Evolutionary conservation across 1,140 invertebrate genomes (phyloP), one percentile per base, ranked within the genome.

Genomic region (Drosophila santomea): DNA sequence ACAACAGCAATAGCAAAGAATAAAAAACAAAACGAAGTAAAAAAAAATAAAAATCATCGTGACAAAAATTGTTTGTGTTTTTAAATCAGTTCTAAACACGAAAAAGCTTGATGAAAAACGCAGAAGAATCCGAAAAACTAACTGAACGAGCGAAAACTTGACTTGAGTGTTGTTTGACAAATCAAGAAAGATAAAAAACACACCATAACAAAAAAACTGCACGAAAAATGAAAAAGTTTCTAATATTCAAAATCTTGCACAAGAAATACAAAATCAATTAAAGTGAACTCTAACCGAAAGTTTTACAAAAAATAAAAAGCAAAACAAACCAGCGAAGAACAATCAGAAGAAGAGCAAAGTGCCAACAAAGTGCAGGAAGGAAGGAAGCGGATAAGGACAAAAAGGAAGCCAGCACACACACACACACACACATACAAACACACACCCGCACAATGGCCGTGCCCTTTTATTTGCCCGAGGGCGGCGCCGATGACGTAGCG

Each of bases 391-490:
- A 78, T 62, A 52, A 74, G 48, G 48, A 51, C 48, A 51, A 36
- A 60, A 36, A 60, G 68, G 48, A 78, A 60, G 38, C 47, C 39
- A 59, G 35, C 35, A 44, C 41, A 38, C 66, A 50, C 50, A 38
- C 51, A 62, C 52, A 66, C 57, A 78, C 57, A 67, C 41, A 36
- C 20, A 20, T 52, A 76, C 51, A 74, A 92, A 3, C 52, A 66
- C 57, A 78, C 57, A 67, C 41, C 41, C 20, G 20, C 60, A 79
- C 51, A 74, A 92, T 92, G 91, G 91, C 91, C 73, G 89, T 91
- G 86, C 89, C 89, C 78, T 92, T 92, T 86, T 85, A 86, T 84
- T 74, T 91, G 78, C 91, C 91, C 59, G 90, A 91, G 78, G 85
- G 71, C 71, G 86, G 88, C 73, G 67, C 74, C 74, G 85, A 91